phyloP scores from a whole-genome alignment of 1,140 invertebrate genomes.

The Drosophila lacertosa region DNA sequence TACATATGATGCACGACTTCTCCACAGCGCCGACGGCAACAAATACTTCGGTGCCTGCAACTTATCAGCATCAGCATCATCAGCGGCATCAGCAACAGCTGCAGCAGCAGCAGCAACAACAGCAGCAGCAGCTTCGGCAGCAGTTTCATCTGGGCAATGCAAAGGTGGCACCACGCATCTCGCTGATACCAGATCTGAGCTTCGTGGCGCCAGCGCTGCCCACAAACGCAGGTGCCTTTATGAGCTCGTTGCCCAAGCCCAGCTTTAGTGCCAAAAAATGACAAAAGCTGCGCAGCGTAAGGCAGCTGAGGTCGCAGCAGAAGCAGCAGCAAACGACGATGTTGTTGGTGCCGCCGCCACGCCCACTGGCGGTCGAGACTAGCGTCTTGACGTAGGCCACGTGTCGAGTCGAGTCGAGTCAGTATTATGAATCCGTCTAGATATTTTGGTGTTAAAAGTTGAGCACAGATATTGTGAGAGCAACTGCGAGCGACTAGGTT shows the following conservation, averaged over 20 bases:
- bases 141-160: slow-evolving; percentile 75
- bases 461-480: slow-evolving; percentile 15
- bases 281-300: slow-evolving; percentile 54
- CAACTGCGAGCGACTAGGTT: slow-evolving; percentile 26
- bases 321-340: slow-evolving; percentile 19
- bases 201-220: slow-evolving; percentile 84
- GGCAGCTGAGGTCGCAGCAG: slow-evolving; percentile 31
- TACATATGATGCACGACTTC: slow-evolving; percentile 82
- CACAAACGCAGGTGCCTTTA: slow-evolving; percentile 72
- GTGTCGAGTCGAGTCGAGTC: slow-evolving; percentile 52
- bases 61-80: slow-evolving; percentile 45
- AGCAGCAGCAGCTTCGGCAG: slow-evolving; percentile 54
- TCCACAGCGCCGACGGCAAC: slow-evolving; percentile 64
- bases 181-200: slow-evolving; percentile 84
- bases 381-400: slow-evolving; percentile 58
- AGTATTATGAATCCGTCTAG: slow-evolving; percentile 82
- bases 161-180: slow-evolving; percentile 83
- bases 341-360: slow-evolving; percentile 24
- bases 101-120: slow-evolving; percentile 56
- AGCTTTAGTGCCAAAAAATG: slow-evolving; percentile 79
- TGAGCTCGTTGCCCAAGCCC: slow-evolving; percentile 71
- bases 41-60: slow-evolving; percentile 15
- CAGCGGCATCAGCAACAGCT: slow-evolving; percentile 57
- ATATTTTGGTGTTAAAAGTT: slow-evolving; percentile 61
- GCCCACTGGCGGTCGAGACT: slow-evolving; percentile 48